Conservation (phyloP, 2,113 vertebrate species). For the Bostrychus sinensis region DNA sequence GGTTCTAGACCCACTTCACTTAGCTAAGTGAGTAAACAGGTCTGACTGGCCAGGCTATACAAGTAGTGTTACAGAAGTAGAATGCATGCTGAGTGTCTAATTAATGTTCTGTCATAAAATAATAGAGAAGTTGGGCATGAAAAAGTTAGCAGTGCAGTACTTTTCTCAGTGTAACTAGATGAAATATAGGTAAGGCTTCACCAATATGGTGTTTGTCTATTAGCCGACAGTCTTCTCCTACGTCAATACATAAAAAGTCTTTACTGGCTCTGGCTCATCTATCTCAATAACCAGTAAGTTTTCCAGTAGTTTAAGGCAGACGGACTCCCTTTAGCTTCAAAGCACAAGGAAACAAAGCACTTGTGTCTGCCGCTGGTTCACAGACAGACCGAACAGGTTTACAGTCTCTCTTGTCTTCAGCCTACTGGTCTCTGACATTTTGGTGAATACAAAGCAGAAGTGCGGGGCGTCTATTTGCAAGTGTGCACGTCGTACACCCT, state of each 20-base stretch:
- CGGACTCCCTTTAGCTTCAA: slow-evolving; percentile 44
- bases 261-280: slow-evolving; percentile 19
- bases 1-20: not conserved
- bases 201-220: slow-evolving; percentile 73
- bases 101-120: not conserved
- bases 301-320: slow-evolving; percentile 44
- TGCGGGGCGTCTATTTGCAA: slow-evolving; percentile 85
- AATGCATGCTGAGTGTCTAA: slow-evolving; percentile 51
- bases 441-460: slow-evolving; percentile 22
- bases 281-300: slow-evolving; percentile 20
- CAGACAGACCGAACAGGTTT: slow-evolving; percentile 21
- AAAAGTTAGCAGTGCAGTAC: slow-evolving; percentile 47
- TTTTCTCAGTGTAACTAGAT: slow-evolving; percentile 42
- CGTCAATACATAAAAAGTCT: slow-evolving; percentile 43
- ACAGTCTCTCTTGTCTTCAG: slow-evolving; percentile 37
- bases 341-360: slow-evolving; percentile 24
- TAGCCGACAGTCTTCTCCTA: slow-evolving; percentile 44
- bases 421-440: slow-evolving; percentile 37
- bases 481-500: slow-evolving; percentile 96
- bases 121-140: not conserved
- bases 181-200: slow-evolving; percentile 47
- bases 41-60: slow-evolving; percentile 1
- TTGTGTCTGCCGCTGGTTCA: slow-evolving; percentile 23
- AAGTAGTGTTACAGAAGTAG: slow-evolving; percentile 38
- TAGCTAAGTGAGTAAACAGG: not conserved